Evolutionary conservation across 23 tunicate species (phyloP), one percentile per base, ranked within the genome.

Genomic region (Diplosoma virens): DNA sequence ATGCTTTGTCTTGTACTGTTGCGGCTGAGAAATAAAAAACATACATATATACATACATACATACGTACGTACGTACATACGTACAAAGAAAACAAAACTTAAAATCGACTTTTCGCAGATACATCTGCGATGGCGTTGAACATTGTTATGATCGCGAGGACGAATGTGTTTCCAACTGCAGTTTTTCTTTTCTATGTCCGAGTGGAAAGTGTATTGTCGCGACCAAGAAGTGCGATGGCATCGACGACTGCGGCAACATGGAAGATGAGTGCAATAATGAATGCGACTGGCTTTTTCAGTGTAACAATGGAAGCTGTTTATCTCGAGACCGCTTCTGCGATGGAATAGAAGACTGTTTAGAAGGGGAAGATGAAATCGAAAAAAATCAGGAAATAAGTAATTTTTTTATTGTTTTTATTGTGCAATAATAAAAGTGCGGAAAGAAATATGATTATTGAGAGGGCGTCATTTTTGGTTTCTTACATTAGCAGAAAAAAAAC

Each of bases 181-280:
- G 33, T 31, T 77, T 61, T 34, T 88, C 95, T 32, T 55, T 88
- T 28, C 22, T 77, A 33, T 76, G 82, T 67, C 56, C 74, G 47
- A 41, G 82, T 45, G 81, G 95, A 67, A 69, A 58, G 25, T 59
- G 87, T 29, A 50, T 82, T 67, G 46, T 78, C 29, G 70, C 11
- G 31, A 25, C 53, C 30, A 35, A 73, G 71, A 47, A 48, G 23
- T 63, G 96, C 32, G 71, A 82, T 33, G 78, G 96, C 21, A 6
- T n/a, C 2, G 84, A 70, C 60, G 77, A 89, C 59, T 89, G 96
- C 74, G 81, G 84, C 4, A 88, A 89, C 71, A 83, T 83, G 87
- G 69, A 81, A 28, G 96, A 89, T 77, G 96, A 89, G 71, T 82
- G 88, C 27, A 37, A 48, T 25, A 29, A 32, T 29, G 63, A 71